Conservation (phyloP, 2,797 vertebrate species). For the Pseudotriccus pelzelni region DNA sequence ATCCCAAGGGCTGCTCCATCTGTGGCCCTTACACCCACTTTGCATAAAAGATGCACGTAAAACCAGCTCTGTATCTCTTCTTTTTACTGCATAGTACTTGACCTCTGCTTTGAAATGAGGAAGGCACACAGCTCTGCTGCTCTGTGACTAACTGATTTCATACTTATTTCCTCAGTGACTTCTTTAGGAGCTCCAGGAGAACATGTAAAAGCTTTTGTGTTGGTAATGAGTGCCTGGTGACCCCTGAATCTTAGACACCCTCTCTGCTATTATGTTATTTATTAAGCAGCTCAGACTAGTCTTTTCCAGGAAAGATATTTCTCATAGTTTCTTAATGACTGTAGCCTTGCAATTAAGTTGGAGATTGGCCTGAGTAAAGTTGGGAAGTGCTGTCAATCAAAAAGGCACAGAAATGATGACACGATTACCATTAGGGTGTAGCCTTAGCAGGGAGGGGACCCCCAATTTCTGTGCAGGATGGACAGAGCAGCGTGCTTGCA, state of each 20-base stretch:
- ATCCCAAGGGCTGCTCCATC: background rate
- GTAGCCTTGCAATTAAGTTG: background rate
- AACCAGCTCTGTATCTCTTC: background rate
- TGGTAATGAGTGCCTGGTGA: background rate
- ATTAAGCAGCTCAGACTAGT: background rate
- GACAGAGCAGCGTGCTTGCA: background rate
- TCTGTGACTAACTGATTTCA: background rate
- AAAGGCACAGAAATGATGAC: background rate
- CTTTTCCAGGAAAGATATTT: background rate
- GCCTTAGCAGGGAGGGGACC: background rate
- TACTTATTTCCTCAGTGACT: background rate
- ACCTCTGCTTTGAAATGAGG: background rate
- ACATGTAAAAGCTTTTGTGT: background rate
- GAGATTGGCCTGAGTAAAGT: background rate
- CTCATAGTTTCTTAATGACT: background rate
- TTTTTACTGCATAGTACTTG: background rate
- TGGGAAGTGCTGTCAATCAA: background rate
- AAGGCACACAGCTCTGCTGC: background rate
- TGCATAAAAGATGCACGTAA: background rate
- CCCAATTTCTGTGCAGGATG: background rate
- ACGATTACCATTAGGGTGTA: background rate
- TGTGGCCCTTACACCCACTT: background rate
- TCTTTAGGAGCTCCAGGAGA: background rate
- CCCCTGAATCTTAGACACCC: background rate
- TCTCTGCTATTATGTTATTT: background rate